Evolutionary conservation across 2,113 vertebrate genomes (phyloP).

Genomic region (Aphelocoma coerulescens): DNA sequence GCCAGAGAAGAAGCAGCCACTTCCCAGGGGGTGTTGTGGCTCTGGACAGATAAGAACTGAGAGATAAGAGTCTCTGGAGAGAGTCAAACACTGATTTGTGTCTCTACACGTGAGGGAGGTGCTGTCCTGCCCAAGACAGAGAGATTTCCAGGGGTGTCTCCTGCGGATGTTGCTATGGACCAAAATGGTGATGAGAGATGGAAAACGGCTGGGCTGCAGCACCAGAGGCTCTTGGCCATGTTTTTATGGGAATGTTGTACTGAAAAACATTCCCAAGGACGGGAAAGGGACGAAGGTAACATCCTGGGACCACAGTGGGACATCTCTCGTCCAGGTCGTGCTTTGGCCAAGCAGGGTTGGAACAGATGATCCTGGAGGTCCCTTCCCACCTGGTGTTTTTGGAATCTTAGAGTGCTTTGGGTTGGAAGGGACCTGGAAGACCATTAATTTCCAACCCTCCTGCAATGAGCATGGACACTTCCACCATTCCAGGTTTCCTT

Average conservation of each 20-base stretch:
- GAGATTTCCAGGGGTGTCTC: not conserved
- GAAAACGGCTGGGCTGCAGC: not conserved
- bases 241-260: not conserved
- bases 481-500: not conserved
- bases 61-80: not conserved
- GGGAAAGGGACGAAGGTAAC: not conserved
- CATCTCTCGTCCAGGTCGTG: fast-evolving
- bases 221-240: not conserved
- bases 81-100: not conserved
- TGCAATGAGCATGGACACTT: not conserved
- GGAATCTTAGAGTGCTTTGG: not conserved
- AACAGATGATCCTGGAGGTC: not conserved
- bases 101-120: not conserved
- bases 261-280: not conserved
- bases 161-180: fast-evolving
- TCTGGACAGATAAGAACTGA: not conserved
- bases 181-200: not conserved
- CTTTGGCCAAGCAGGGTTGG: not conserved
- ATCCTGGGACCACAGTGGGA: not conserved
- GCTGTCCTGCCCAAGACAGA: not conserved
- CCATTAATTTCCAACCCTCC: not conserved
- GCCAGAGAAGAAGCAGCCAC: not conserved
- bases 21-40: not conserved
- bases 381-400: not conserved
- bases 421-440: not conserved